These are phyloP conservation scores for Triplophysa yarkandensis DNA, from an alignment of 2,797 vertebrate genomes.

Conservation along the genomic window DNA sequence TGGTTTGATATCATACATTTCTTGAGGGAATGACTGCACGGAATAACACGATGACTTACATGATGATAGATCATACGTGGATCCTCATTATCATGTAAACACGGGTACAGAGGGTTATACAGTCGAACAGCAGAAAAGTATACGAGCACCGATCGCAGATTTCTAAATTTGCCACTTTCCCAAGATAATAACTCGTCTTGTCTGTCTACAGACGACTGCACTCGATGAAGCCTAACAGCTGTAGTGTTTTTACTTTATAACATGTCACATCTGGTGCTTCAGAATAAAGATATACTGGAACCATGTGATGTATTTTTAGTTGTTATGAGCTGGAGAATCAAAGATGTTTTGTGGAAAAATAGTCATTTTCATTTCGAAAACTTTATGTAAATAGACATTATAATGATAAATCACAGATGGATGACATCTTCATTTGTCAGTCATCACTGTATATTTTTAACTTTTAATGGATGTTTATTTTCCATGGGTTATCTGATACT, in stretches of 20 bases:
- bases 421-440: neutral
- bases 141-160: constrained; percentile 7
- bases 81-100: neutral
- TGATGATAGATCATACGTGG: neutral
- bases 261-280: constrained; percentile 22
- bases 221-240: neutral
- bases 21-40: constrained; percentile 29
- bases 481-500: too few species aligned
- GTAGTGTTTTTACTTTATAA: constrained; percentile 10
- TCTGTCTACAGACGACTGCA: constrained; percentile 24
- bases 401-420: neutral
- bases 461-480: too few species aligned
- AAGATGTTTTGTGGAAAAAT: neutral
- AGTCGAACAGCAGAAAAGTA: neutral
- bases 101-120: constrained; percentile 1
- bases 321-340: neutral
- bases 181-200: neutral
- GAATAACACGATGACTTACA: constrained; percentile 2
- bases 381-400: neutral
- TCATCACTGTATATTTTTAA: too few species aligned
- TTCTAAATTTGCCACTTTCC: constrained; percentile 18
- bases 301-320: constrained; percentile 18
- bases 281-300: constrained; percentile 24
- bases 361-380: neutral
- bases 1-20: constrained; percentile 33